Conservation (phyloP, 1,140 invertebrate genomes). For the Sitodiplosis mosellana region DNA sequence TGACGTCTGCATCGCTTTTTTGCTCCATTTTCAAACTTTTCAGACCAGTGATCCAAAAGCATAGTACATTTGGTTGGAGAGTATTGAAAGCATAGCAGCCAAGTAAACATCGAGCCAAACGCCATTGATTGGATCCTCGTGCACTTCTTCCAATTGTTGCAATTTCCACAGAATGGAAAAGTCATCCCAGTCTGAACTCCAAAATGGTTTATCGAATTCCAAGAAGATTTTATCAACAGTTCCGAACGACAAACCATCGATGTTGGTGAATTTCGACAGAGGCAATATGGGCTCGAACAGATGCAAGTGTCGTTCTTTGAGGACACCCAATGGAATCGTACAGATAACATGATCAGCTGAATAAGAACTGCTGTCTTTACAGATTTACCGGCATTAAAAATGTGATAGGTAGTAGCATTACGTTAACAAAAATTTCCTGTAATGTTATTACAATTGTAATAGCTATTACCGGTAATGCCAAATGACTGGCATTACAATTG, state of each 20-base stretch:
- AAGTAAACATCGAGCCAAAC: conserved; percentile 35
- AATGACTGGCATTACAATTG: too few relatives aligned
- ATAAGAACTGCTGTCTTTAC: conserved; percentile 32
- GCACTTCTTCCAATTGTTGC: background rate
- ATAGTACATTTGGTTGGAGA: conserved; percentile 40
- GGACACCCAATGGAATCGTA: conserved; percentile 39
- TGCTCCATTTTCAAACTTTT: conserved; percentile 29
- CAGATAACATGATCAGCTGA: conserved; percentile 38
- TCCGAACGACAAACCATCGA: conserved; percentile 40
- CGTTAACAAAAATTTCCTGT: too few relatives aligned
- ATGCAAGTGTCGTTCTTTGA: conserved; percentile 32
- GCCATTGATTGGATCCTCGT: background rate
- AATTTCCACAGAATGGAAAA: background rate
- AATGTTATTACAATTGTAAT: too few relatives aligned
- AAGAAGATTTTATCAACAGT: conserved; percentile 52
- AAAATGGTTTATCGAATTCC: conserved; percentile 40
- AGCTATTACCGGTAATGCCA: too few relatives aligned
- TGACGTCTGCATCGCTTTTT: conserved; percentile 23
- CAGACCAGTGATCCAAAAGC: conserved; percentile 33
- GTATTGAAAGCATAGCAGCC: conserved; percentile 37
- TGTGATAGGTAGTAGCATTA: too few relatives aligned
- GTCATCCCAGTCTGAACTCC: conserved; percentile 29
- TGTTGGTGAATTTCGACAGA: conserved; percentile 31
- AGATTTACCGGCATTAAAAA: too few relatives aligned
- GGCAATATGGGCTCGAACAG: conserved; percentile 37